Conservation (phyloP, 2,888 invertebrate species). For the Synergus laeviventris region DNA sequence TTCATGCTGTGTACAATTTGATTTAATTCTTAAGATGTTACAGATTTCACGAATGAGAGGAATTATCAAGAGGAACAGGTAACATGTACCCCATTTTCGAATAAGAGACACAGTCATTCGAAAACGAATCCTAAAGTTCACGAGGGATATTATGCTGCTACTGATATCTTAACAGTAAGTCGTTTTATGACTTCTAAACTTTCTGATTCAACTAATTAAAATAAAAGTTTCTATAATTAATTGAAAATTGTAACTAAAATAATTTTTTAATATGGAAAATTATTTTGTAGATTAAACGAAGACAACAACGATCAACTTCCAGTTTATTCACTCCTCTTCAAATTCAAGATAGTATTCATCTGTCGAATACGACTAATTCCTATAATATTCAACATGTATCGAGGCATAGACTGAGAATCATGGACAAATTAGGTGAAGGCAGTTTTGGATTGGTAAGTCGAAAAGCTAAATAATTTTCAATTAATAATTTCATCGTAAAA, state of each 20-base stretch:
- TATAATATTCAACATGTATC: slow-evolving; percentile 79
- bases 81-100: slow-evolving; percentile 62
- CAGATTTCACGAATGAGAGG: slow-evolving; percentile 79
- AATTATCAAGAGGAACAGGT: slow-evolving; percentile 78
- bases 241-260: not conserved
- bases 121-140: slow-evolving; percentile 69
- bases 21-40: slow-evolving; percentile 57
- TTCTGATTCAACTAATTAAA: not conserved
- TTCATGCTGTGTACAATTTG: not conserved
- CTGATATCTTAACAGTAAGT: slow-evolving; percentile 85
- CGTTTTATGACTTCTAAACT: too few species aligned
- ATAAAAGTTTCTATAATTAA: not conserved
- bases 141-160: slow-evolving; percentile 87
- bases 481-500: not conserved
- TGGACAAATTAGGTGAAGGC: slow-evolving; percentile 92
- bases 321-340: slow-evolving; percentile 86
- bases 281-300: slow-evolving; percentile 78
- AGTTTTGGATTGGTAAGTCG: slow-evolving; percentile 88
- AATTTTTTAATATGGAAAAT: not conserved
- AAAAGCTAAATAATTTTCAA: slow-evolving; percentile 12
- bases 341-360: slow-evolving; percentile 80
- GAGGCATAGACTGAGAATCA: slow-evolving; percentile 87
- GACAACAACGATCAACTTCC: slow-evolving; percentile 82
- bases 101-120: slow-evolving; percentile 63
- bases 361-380: slow-evolving; percentile 62